Conservation (phyloP, 2,113 vertebrate genomes). For the Cyprinodon brontotheroides region DNA sequence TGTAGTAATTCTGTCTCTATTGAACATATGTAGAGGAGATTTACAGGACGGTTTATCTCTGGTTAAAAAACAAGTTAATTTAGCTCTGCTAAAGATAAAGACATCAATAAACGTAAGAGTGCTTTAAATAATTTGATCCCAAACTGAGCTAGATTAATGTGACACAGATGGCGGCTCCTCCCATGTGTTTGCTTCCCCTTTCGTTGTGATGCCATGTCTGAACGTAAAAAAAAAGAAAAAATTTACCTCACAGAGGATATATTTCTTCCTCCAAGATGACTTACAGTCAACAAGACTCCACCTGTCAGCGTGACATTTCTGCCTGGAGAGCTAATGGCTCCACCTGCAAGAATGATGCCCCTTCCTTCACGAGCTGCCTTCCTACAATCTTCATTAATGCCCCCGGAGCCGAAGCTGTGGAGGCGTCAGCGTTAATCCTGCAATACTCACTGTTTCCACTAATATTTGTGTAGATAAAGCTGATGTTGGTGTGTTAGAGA, state of each 20-base stretch:
- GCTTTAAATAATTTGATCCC: neutral
- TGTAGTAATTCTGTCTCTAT: neutral
- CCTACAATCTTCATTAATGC: conserved; percentile 10
- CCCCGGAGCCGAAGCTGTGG: neutral
- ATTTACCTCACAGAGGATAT: neutral
- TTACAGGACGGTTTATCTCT: neutral
- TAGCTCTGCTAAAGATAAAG: neutral
- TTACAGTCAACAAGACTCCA: conserved; percentile 8
- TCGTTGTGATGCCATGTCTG: neutral
- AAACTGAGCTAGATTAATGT: neutral
- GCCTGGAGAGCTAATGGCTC: conserved; percentile 10
- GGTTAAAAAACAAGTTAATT: neutral
- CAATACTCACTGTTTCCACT: neutral
- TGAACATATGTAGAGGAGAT: neutral
- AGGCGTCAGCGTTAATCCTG: neutral
- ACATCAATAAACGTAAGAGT: neutral
- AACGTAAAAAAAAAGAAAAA: neutral
- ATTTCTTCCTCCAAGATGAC: neutral
- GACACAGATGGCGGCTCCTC: neutral
- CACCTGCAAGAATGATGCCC: conserved; percentile 10
- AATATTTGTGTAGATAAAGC: neutral
- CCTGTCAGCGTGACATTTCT: conserved; percentile 9
- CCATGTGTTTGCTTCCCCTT: neutral
- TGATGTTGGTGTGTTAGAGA: neutral
- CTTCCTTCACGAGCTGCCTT: neutral